Evolutionary conservation across 2,888 invertebrate genomes (phyloP).

Genomic region (Drosophila maculinotata): DNA sequence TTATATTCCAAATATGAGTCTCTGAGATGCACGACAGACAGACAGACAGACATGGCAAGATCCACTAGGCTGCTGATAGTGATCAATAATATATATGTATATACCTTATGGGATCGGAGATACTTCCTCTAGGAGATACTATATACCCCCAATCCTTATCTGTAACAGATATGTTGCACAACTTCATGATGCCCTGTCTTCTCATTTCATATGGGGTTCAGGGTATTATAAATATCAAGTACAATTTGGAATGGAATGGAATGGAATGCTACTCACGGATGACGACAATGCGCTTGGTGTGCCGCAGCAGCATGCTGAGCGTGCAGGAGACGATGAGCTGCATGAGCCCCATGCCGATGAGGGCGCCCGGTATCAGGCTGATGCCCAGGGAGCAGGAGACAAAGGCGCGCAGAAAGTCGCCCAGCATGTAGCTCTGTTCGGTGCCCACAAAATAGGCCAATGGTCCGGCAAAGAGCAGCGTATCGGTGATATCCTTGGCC

Average conservation of each 20-base stretch:
- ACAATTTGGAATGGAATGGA: neutral
- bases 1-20: too few species aligned
- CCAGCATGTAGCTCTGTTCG: conserved; percentile 93
- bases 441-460: conserved; percentile 92
- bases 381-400: conserved; percentile 93
- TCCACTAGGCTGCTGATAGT: too few species aligned
- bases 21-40: too few species aligned
- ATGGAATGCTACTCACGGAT: conserved; percentile 86
- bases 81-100: too few species aligned
- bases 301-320: conserved; percentile 91
- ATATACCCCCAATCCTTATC: too few species aligned
- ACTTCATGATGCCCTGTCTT: too few species aligned
- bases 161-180: too few species aligned
- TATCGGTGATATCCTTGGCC: conserved; percentile 85
- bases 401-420: conserved; percentile 93
- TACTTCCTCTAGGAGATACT: too few species aligned
- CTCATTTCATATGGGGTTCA: too few species aligned
- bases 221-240: too few species aligned
- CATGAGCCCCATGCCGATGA: conserved; percentile 90
- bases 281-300: conserved; percentile 90
- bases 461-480: conserved; percentile 89
- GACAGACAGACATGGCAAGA: too few species aligned
- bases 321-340: conserved; percentile 92
- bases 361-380: conserved; percentile 90
- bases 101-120: too few species aligned